Percentiles rank a stretch among this genome's conserved stretches.
Conservation (phyloP, 2,113 vertebrate species). For the Erythrocercus mccallii region DNA sequence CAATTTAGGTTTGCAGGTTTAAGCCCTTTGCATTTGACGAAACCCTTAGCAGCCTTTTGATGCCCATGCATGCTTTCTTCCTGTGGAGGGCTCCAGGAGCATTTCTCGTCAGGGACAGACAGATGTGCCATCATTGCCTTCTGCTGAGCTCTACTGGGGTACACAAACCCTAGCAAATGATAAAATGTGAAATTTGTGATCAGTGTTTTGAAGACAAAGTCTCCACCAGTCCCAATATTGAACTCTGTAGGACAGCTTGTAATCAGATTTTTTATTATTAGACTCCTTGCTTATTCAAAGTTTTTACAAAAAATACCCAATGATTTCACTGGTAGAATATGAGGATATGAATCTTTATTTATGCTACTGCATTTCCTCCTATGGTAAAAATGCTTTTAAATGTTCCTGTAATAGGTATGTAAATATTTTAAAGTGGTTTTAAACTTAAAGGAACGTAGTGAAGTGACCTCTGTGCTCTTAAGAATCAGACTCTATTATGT, state of each 20-base stretch:
- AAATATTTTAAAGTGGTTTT: background rate
- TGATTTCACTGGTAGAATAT: background rate
- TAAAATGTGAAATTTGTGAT: background rate
- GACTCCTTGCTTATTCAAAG: background rate
- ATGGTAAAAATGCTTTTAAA: background rate
- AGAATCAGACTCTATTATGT: background rate
- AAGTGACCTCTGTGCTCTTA: background rate
- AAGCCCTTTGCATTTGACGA: background rate
- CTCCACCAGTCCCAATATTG: background rate
- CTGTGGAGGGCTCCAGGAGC: background rate
- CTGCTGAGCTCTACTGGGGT: background rate
- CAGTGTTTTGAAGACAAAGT: rapidly evolving
- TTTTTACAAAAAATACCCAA: background rate
- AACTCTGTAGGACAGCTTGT: background rate
- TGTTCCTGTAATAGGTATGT: background rate
- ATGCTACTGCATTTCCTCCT: background rate
- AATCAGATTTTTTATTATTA: background rate
- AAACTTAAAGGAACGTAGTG: background rate
- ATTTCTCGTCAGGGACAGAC: background rate
- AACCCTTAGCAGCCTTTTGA: background rate
- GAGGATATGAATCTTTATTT: background rate
- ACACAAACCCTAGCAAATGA: background rate
- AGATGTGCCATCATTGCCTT: rapidly evolving
- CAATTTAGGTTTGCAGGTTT: background rate
- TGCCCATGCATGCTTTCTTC: background rate